A percentile compares a stretch with the other conserved stretches of the same genome.
Conservation (phyloP, 2,113 vertebrate species). For the Caloenas nicobarica region DNA sequence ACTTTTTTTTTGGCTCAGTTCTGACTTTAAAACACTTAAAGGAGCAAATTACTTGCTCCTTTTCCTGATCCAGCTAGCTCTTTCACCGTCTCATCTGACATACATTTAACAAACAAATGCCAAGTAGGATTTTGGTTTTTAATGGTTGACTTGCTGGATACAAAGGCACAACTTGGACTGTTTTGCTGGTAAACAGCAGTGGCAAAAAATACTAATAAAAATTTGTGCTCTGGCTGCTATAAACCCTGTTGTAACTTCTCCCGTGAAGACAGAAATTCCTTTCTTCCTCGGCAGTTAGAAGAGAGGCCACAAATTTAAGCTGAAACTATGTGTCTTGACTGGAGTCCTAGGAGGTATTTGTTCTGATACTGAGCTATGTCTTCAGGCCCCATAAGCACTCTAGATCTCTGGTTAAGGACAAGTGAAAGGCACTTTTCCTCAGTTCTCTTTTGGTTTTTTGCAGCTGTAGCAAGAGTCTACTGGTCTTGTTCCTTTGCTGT, state of each 20-base stretch:
- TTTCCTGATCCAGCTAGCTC: background rate
- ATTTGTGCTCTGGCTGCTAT: background rate
- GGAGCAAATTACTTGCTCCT: background rate
- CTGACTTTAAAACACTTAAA: background rate
- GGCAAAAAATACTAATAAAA: background rate
- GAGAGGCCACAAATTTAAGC: background rate
- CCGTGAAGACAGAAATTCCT: background rate
- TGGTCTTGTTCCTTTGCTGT: background rate
- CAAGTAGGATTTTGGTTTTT: background rate
- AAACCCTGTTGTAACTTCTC: background rate
- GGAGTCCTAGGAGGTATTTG: background rate
- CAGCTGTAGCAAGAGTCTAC: background rate
- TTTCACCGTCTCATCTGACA: background rate
- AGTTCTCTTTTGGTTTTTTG: background rate
- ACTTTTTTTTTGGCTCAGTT: background rate
- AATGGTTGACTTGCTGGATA: background rate
- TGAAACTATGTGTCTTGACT: fast-evolving
- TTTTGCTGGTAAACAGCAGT: background rate
- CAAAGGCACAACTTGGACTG: background rate
- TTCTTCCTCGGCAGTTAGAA: background rate
- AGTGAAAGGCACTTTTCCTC: background rate
- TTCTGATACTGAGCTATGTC: background rate
- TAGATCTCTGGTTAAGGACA: background rate
- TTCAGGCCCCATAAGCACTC: background rate
- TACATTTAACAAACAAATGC: background rate